Conservation (phyloP, 2,888 invertebrate species). For the Leptopterna dolabrata region DNA sequence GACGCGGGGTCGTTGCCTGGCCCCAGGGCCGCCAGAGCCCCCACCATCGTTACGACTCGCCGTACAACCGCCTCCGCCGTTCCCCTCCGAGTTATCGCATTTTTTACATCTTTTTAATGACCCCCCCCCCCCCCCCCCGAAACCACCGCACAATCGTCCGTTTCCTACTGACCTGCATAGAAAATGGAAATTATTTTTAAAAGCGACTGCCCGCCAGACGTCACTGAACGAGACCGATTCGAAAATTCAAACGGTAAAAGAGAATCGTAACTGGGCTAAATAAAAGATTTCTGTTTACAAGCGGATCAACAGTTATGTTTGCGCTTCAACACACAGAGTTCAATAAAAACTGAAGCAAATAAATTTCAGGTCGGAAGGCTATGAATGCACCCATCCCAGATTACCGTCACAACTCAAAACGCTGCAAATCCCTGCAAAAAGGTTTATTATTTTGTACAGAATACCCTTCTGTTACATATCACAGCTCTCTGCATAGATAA, state of each 20-base stretch:
- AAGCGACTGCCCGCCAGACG: background rate
- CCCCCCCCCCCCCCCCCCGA: background rate
- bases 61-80: background rate
- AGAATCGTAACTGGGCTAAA: background rate
- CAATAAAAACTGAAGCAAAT: too few relatives aligned
- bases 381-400: too few relatives aligned
- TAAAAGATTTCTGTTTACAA: background rate
- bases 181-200: background rate
- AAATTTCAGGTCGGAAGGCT: too few relatives aligned
- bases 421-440: too few relatives aligned
- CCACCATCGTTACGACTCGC: background rate
- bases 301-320: background rate
- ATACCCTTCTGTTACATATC: too few relatives aligned
- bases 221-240: background rate
- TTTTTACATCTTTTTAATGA: background rate
- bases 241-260: background rate
- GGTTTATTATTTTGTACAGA: too few relatives aligned
- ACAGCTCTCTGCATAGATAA: too few relatives aligned
- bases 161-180: conserved; percentile 19
- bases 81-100: background rate
- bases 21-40: background rate
- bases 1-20: conserved; percentile 38
- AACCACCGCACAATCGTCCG: background rate
- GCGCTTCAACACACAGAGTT: too few relatives aligned
- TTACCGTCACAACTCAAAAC: too few relatives aligned